Evolutionary conservation across 2,888 invertebrate species (phyloP), one percentile per base, ranked within the genome.

Genomic region (Phragmatobia fuliginosa): DNA sequence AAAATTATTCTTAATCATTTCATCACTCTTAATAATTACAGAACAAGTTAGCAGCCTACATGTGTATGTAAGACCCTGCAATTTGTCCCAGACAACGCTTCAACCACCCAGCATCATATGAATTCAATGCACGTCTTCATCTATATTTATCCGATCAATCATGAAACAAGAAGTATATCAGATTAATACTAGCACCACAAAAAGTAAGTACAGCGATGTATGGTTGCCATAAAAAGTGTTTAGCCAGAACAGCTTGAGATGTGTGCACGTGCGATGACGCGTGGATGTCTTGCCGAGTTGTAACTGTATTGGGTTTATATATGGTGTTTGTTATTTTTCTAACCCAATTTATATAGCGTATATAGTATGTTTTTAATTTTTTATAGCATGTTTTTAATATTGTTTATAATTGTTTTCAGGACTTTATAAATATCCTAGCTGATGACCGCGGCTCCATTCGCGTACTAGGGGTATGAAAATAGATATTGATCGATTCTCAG

Each of bases 211-310:
- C 32, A 28, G 25, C 52, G 21, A 60, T 65, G 56, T 70, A 58
- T 38, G 36, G 65, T 56, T 41, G 6, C 21, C 41, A 58, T 32
- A 68, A 71, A 71, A 71, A 71, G 45, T 64, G 58, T 65, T 65
- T 61, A 59, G 31, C 64, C 64, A 45, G 67, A 71, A 66, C 58
- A 45, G 36, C 56, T 68, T 32, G 67, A 33, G 65, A 66, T 62
- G 32, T 14, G 41, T 67, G 67, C 76, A 72, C 78, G 77, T 75
- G 78, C 75, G 70, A 16, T 28, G 63, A 63, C 67, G 71, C 73
- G 68, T 67, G 67, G 73, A 71, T 70, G 60, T 72, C 75, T 74
- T 70, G 66, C 33, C 28, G 60, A 60, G 16, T 58, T 65, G 61
- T 67, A 67, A 67, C 61, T 60, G 71, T 71, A 58, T 62, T 71